A percentile compares a stretch with the other conserved stretches of the same genome.
Evolutionary conservation across 2,113 vertebrate species (phyloP).

Genomic region (Micromys minutus): DNA sequence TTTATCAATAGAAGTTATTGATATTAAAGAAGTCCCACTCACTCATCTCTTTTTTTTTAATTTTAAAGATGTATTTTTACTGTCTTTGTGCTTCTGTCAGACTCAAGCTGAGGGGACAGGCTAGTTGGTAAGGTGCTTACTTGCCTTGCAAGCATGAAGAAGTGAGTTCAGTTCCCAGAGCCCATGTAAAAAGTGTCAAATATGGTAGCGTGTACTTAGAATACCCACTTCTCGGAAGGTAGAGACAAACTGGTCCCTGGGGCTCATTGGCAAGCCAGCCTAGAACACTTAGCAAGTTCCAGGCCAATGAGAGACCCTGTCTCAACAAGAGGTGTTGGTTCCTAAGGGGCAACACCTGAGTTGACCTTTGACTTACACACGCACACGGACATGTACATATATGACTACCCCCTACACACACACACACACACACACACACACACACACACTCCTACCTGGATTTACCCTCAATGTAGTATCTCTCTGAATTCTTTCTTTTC

Average conservation of each 20-base stretch:
- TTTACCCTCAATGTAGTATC: neutral
- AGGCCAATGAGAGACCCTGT: neutral
- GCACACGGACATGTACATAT: no score
- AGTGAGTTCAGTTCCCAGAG: neutral
- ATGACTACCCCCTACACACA: neutral
- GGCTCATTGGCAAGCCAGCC: no score
- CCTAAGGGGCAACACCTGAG: neutral
- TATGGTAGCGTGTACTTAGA: neutral
- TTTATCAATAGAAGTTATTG: neutral
- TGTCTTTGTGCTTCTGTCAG: neutral
- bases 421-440: neutral
- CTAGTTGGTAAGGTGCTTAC: neutral
- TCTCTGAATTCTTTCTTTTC: neutral
- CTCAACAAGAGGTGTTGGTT: neutral
- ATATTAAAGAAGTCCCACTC: neutral
- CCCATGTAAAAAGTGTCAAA: neutral
- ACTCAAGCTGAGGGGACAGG: neutral
- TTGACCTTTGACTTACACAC: neutral
- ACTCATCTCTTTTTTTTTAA: neutral
- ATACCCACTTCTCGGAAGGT: neutral
- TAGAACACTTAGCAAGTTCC: neutral
- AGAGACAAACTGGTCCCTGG: neutral
- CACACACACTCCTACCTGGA: neutral
- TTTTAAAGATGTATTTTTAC: neutral
- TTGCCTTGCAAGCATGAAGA: neutral